Base-by-base conservation (phyloP, 2,888 invertebrate genomes). In the Yponomeuta plumbellus region DNA sequence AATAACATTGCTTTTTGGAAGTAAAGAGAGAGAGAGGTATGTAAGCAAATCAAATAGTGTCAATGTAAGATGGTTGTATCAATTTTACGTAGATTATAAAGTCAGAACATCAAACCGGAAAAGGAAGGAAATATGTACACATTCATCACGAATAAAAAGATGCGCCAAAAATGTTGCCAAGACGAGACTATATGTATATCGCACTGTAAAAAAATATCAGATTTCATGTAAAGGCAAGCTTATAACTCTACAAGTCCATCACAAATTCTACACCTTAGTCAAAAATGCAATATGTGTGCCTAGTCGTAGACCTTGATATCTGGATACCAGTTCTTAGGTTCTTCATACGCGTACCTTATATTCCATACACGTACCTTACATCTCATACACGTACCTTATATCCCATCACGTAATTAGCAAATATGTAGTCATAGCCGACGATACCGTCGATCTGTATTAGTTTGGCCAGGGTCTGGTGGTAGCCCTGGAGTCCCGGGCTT, bases 251-350 rank as follows among this genome's bases (percentile, higher is more conserved):
- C n/a, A n/a, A n/a, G n/a, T n/a, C n/a, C n/a, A n/a, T n/a, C n/a
- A n/a, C n/a, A n/a, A n/a, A n/a, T n/a, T n/a, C n/a, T n/a, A n/a
- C n/a, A n/a, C n/a, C n/a, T n/a, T n/a, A n/a, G n/a, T n/a, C n/a
- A n/a, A n/a, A n/a, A n/a, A n/a, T n/a, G n/a, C n/a, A n/a, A n/a
- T n/a, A 98, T 97, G 74, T 98, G 87, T 8, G 97, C 97, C 85
- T 98, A 97, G 88, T 98, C 97, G 81, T 97, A 98, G 17, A 97
- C 95, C 85, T 97, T 97, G 70, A 97, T 97, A 79, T 98, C 97
- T 0, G 97, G 97, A 81, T 97, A 97, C 13, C 97, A 92, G 91
- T 13, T 97, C 91, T 97, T 97, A 71, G 94, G 94, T 17, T 95
- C 92, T 2, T 44, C 44, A 2, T 44, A 39, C 21, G 72, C 80